Conservation (phyloP, 2,797 vertebrate species). For the Hypotaenidia philippensis region DNA sequence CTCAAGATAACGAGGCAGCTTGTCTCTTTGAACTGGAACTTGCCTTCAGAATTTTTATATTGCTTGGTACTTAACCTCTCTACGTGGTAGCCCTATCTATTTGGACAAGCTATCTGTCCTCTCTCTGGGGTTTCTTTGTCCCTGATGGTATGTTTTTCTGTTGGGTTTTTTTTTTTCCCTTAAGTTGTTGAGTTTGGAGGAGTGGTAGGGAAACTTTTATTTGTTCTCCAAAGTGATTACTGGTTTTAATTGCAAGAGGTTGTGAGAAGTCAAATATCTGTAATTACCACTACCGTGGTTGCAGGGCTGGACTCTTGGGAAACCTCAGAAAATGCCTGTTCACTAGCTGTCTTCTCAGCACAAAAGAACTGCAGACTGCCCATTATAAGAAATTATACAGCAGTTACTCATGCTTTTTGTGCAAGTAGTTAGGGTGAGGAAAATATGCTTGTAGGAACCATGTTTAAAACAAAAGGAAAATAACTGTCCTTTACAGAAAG, state of each 20-base stretch:
- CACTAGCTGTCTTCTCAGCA: background rate
- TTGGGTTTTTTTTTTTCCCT: background rate
- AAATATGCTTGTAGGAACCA: background rate
- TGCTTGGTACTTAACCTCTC: background rate
- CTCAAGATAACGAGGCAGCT: slow-evolving; percentile 17
- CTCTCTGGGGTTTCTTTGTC: background rate
- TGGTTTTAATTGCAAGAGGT: background rate
- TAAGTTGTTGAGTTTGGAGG: background rate
- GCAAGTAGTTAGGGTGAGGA: background rate
- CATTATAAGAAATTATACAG: background rate
- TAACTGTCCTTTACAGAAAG: background rate
- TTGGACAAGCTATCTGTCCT: background rate
- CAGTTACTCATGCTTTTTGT: background rate
- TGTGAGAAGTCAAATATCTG: slow-evolving; percentile 4
- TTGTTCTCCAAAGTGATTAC: background rate
- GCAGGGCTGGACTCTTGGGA: background rate
- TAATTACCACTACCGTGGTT: background rate
- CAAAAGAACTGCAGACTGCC: background rate
- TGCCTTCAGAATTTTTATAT: slow-evolving; percentile 39
- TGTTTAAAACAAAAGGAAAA: background rate
- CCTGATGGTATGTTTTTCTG: background rate
- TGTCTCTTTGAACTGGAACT: slow-evolving; percentile 45
- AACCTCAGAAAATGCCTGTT: background rate
- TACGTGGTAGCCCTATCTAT: background rate
- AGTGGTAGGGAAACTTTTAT: background rate